Conservation (phyloP, 2,888 invertebrate species). For the Mesopsocus fuscifrons region DNA sequence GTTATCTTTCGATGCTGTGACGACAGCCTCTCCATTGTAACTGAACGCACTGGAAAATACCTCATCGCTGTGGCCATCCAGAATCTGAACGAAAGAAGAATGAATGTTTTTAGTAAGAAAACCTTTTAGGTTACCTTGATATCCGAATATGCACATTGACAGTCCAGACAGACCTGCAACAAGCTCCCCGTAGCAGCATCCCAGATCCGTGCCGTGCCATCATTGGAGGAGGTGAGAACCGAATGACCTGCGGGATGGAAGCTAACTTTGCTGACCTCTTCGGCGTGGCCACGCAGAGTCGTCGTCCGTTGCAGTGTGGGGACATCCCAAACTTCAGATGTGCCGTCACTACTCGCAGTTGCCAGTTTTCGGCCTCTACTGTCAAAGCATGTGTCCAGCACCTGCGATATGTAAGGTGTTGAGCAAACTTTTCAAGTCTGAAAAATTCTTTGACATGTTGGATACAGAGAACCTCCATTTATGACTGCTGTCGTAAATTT, state of each 20-base stretch:
- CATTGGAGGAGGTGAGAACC: slow-evolving; percentile 55
- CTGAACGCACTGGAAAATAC: slow-evolving; percentile 69
- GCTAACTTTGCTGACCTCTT: slow-evolving; percentile 48
- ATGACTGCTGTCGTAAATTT: no score
- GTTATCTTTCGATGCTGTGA: slow-evolving; percentile 70
- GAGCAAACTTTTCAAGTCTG: no score
- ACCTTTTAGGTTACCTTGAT: no score
- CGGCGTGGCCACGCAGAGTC: slow-evolving; percentile 41
- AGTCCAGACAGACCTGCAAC: no score
- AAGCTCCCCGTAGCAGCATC: slow-evolving; percentile 37
- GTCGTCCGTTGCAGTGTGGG: slow-evolving; percentile 32
- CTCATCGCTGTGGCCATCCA: slow-evolving; percentile 57
- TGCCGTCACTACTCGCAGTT: slow-evolving; percentile 55
- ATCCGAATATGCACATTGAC: no score
- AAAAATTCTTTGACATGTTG: no score
- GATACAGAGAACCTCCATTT: no score
- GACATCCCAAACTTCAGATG: slow-evolving; percentile 50
- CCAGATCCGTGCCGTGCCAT: slow-evolving; percentile 57
- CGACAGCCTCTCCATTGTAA: slow-evolving; percentile 54
- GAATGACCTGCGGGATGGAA: slow-evolving; percentile 62
- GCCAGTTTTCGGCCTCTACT: slow-evolving; percentile 50
- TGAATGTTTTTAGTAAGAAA: no score
- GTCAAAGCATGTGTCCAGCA: slow-evolving; percentile 59
- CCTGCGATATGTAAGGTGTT: slow-evolving; percentile 23
- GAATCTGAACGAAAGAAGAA: slow-evolving; percentile 45